Evolutionary conservation across 2,797 vertebrate species (phyloP), one percentile per base, ranked within the genome.

Genomic region (Coluber constrictor): DNA sequence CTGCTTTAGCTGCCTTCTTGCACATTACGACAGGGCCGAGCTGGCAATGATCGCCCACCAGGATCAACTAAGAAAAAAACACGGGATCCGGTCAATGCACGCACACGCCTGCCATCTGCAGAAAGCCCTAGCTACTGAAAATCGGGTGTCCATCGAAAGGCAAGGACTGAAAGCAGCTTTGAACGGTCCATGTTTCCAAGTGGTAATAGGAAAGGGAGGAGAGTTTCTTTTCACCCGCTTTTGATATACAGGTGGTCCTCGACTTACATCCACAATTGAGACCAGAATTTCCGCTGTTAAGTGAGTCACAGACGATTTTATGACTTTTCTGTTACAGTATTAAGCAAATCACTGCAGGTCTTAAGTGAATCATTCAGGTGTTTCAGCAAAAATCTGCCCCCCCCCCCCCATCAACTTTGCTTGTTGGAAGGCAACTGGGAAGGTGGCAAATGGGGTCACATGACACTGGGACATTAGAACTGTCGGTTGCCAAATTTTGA

Each of bases 1-100:
- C 99, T 0, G 99, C 99, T 96, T 99, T 99, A 0, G 99, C 99
- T 0, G 99, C 99, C 94, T 99, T 99, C 97, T 99, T 99, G 94
- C 99, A 99, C 99, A 99, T 99, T 95, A 99, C 99, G 87, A 99
- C 99, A 0, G 99, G 99, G 3, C 99, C 99, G 70, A 99, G 98
- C 97, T 99, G 99, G 97, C 99, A 99, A 97, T 99, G 99, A 97
- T 99, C 99, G 0, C 99, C 99, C 90, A 99, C 99, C 1, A 99
- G 98, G 96, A 99, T 99, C 66, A 99, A 98, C 99, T 99, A 95
- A 0, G 93, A 86, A 86, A 83, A n/a, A 86, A 0, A 83, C 92
- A 51, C 51, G 11, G 5, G 90, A 59, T 8, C 11, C n/a, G 6
- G 29, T 32, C 18, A 0, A 74, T 90, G 43, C 87, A 51, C 4